phyloP scores from a whole-genome alignment of 2,888 invertebrate genomes.

The Diachrysia chrysitis region DNA sequence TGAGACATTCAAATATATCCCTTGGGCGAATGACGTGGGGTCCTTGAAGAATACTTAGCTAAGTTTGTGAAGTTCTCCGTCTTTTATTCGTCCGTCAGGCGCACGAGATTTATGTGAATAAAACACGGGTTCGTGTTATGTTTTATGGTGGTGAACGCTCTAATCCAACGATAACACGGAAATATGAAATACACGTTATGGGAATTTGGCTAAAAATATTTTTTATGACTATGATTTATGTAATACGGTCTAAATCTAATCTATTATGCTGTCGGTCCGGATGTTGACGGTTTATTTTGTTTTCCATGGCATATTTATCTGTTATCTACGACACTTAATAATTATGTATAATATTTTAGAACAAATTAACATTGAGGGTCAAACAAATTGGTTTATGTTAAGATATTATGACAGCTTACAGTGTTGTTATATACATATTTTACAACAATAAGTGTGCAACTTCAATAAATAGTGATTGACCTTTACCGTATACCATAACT shows the following conservation, averaged over 20 bases:
- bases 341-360: no score
- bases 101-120: slow-evolving; percentile 73
- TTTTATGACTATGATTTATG: slow-evolving; percentile 34
- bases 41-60: slow-evolving; percentile 33
- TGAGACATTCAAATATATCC: slow-evolving; percentile 59
- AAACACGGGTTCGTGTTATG: slow-evolving; percentile 63
- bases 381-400: no score
- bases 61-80: slow-evolving; percentile 56
- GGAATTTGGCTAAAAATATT: slow-evolving; percentile 51
- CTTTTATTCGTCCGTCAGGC: slow-evolving; percentile 71
- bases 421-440: no score
- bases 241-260: slow-evolving; percentile 6
- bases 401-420: no score
- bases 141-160: slow-evolving; percentile 66
- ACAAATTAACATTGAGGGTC: no score
- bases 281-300: slow-evolving; percentile 12
- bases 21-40: slow-evolving; percentile 59
- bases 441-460: no score
- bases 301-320: background rate
- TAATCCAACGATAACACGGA: slow-evolving; percentile 62
- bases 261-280: slow-evolving; percentile 15
- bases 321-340: background rate
- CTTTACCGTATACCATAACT: no score
- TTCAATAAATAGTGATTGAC: no score
- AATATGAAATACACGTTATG: slow-evolving; percentile 42